Evolutionary conservation across 2,888 invertebrate genomes (phyloP), one percentile per base, ranked within the genome.

Genomic region (Adelphocoris suturalis): DNA sequence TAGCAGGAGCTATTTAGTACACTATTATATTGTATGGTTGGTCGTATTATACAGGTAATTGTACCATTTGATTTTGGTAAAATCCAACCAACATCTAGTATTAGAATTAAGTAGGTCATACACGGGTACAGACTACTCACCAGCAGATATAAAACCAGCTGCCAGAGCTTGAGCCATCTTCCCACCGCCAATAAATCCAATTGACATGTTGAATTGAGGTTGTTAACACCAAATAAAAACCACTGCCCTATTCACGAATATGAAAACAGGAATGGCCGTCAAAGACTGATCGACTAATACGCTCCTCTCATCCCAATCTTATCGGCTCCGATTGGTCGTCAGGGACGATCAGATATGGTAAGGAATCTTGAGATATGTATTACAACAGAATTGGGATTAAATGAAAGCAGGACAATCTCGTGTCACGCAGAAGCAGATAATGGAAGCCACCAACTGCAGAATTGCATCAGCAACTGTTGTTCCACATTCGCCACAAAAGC

Each of bases 101-200:
- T 37, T 37, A 4, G 37, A 4, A 37, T 4, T 2, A 4, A 37
- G 37, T 37, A 37, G 37, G 37, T 2, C 37, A 37, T 37, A 37
- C 37, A 4, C 37, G 37, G 37, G 37, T 37, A 37, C 37, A 37
- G 7, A 37, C 37, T 37, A 86, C 86, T 28, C 14, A 97, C 98
- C 98, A 92, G 97, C 96, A 89, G 96, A 95, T 92, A 98, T 96
- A 92, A 98, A 97, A 91, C 98, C 98, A 93, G 97, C 97, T 12
- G 97, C 98, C 93, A 98, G 94, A 0, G 98, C 98, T 93, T 97
- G 97, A 0, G 98, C 98, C 95, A 98, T 96, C 93, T 97, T 97
- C 16, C 98, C 98, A 48, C 97, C 98, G 0, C 98, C 98, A 80
- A 98, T 95, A 93, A 98, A 98, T 3, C 98, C 98, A 92, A 98